Conservation (phyloP, 2,888 invertebrate species). For the Laspeyria flexula region DNA sequence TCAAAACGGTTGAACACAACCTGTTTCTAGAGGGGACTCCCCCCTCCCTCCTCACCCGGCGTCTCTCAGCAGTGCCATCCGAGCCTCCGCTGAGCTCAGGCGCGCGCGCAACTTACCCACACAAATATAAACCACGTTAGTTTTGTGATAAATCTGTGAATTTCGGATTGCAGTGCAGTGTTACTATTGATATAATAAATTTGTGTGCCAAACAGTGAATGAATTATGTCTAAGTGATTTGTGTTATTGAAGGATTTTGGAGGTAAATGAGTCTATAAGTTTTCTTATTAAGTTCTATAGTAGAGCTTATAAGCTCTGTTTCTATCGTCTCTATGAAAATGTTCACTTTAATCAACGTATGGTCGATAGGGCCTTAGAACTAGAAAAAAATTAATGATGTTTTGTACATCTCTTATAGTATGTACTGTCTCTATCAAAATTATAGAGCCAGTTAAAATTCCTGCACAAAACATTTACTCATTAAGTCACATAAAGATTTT, state of each 20-base stretch:
- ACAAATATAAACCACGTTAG: conserved; percentile 54
- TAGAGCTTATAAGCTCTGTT: conserved; percentile 1
- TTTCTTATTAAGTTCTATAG: background rate
- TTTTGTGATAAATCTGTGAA: conserved; percentile 45
- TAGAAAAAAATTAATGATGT: too few species aligned
- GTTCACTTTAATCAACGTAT: too few species aligned
- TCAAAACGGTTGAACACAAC: conserved; percentile 76
- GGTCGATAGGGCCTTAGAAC: too few species aligned
- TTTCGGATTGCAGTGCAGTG: conserved; percentile 82
- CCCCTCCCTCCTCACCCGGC: conserved; percentile 43
- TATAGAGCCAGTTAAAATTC: background rate
- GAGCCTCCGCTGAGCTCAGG: conserved; percentile 63
- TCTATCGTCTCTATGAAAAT: background rate
- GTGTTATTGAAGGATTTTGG: conserved; percentile 75
- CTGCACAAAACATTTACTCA: conserved; percentile 1
- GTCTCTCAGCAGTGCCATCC: conserved; percentile 64
- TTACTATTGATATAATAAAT: conserved; percentile 33
- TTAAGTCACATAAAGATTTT: conserved; percentile 9
- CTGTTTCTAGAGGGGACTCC: conserved; percentile 70
- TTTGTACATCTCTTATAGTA: background rate
- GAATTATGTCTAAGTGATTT: conserved; percentile 69
- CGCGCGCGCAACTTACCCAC: conserved; percentile 52
- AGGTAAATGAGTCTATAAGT: conserved; percentile 59
- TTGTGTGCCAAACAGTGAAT: conserved; percentile 46
- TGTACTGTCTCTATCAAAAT: conserved; percentile 1